These are phyloP conservation scores for Gymnoscelis rufifasciata DNA, from an alignment of 2,888 invertebrate genomes.

Conservation along the genomic window DNA sequence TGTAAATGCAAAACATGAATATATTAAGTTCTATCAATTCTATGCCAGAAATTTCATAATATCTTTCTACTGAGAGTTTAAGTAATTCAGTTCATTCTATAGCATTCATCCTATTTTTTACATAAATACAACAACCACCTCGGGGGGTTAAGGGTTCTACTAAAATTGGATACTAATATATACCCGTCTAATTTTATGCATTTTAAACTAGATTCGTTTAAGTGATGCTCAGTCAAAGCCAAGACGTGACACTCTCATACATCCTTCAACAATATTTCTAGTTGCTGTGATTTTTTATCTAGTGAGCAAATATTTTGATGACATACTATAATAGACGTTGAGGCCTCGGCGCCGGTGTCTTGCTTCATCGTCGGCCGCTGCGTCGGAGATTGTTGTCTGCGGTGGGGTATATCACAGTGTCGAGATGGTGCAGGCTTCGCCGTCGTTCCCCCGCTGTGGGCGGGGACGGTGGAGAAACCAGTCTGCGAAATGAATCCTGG, in stretches of 20 bases:
- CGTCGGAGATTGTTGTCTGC: too few relatives aligned
- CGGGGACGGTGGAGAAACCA: too few relatives aligned
- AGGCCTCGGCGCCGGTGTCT: too few relatives aligned
- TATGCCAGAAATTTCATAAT: conserved; percentile 8
- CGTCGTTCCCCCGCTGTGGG: too few relatives aligned
- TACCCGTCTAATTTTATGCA: background rate
- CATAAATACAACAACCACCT: conserved; percentile 14
- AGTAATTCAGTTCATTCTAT: conserved; percentile 2
- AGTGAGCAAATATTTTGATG: conserved; percentile 7
- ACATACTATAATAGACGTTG: too few relatives aligned
- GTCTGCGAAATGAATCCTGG: too few relatives aligned
- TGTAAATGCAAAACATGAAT: background rate
- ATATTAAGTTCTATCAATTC: background rate
- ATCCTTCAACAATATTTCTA: conserved; percentile 5
- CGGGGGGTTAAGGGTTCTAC: conserved; percentile 1
- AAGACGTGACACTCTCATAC: conserved; percentile 4
- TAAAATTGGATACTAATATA: too few relatives aligned
- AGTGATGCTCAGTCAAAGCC: too few relatives aligned
- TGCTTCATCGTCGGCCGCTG: too few relatives aligned
- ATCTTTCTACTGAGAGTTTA: background rate
- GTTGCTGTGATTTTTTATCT: background rate
- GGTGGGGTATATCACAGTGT: too few relatives aligned
- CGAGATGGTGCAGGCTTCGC: too few relatives aligned
- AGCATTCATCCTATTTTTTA: conserved; percentile 1
- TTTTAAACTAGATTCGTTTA: conserved; percentile 1